Base-by-base conservation (phyloP, 2,888 invertebrate genomes). In the Torymus auratus region DNA sequence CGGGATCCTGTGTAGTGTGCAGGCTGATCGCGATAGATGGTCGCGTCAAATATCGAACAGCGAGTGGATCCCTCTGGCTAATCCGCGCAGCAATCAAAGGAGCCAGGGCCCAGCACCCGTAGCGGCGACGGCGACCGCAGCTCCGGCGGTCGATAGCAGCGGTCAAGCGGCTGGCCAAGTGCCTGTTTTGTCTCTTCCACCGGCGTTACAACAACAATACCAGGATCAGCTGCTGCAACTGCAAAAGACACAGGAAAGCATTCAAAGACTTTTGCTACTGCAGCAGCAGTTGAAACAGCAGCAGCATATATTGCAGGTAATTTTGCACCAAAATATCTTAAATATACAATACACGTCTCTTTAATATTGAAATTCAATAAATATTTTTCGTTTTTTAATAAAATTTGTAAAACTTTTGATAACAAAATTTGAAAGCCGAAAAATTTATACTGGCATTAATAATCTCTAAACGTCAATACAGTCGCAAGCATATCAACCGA, bases 21-120 rank as follows among this genome's bases (percentile, higher is more conserved):
- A 81, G 60, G 83, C 85, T 60, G 83, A 83, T 2, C 75, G 86
- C 53, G 88, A 90, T 55, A 86, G 91, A 87, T 91, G 91, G 91
- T 91, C 91, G 52, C 87, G 91, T 62, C 91, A 91, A 79, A 86
- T 89, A 52, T 85, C 89, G 0, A 90, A 88, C 80, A 91, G 90
- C 86, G 91, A 91, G 73, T 91, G 91, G 91, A 90, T 91, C n/a
- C 91, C 91, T 2, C 78, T 91, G 76, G 85, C 91, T 41, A 86
- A 88, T 85, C 89, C 89, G 0, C 85, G 88, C 23, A 80, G 84
- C 52, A 68, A 80, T 28, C 88, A 86, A 50, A 81, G 82, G 58
- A 80, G 79, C 14, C 85, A 84, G 67, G 79, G 73, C 74, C 85
- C 85, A 58, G 71, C 77, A 12, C 64, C 84, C 4, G 53, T 52